Evolutionary conservation across 2,888 invertebrate species (phyloP), one percentile per base, ranked within the genome.

Genomic region (Cosmorhoe ocellata): DNA sequence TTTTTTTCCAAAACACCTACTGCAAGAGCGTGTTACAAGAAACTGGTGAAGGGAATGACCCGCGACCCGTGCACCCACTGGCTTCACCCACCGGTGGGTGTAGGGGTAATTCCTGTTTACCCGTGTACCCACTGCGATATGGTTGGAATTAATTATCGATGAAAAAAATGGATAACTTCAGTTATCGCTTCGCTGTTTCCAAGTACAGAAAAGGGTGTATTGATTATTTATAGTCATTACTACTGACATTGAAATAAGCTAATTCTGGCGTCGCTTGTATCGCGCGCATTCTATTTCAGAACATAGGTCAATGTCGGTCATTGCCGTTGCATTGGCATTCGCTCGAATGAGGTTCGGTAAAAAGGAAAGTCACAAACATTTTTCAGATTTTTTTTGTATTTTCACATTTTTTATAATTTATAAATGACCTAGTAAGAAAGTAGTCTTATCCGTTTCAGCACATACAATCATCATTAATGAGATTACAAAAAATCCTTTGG

Each of bases 371-470:
- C 76, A 60, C 56, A 59, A 74, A 67, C 71, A 85, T 84, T 90
- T 91, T 91, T 77, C 80, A 72, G 79, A 68, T 84, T 90, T 90
- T 90, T 90, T 84, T 84, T 83, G 76, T 81, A 81, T 88, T 88
- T 89, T 88, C 76, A 78, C 83, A 81, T 88, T 84, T 88, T 90
- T 89, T 90, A 90, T 88, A 89, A 90, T 90, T 90, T 90, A 90
- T 90, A 90, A 91, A 90, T 90, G 90, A 91, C 90, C 90, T 91
- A 91, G 90, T 90, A 90, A 89, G 90, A 90, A 90, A 90, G 89
- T 91, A 91, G 90, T 91, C 91, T 91, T 91, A 90, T 90, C 89
- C 87, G 90, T 91, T 90, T 90, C 90, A 90, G 90, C 90, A 91
- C 90, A 90, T 90, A 89, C 88, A 90, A 89, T 90, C 88, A 89